Percentiles rank a stretch among this genome's conserved stretches.
phyloP scores from a whole-genome alignment of 2,113 vertebrate genomes.

The Puma concolor region DNA sequence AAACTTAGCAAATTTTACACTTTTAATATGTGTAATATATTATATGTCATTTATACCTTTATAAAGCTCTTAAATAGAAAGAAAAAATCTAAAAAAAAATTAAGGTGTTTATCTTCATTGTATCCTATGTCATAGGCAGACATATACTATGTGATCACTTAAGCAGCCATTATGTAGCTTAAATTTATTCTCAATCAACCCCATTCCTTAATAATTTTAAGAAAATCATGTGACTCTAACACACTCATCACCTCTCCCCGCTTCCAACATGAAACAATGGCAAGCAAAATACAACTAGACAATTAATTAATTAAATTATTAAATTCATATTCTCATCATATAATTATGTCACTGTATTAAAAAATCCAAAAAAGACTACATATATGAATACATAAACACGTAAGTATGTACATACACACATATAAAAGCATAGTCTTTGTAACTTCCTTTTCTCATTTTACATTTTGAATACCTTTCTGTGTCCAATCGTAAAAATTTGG shows the following conservation, averaged over 20 bases:
- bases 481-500: background rate
- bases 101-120: background rate
- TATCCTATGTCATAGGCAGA: background rate
- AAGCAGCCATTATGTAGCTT: background rate
- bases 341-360: background rate
- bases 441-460: background rate
- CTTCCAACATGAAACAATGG: background rate
- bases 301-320: background rate
- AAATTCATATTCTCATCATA: background rate
- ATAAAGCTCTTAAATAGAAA: background rate
- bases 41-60: background rate
- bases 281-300: background rate
- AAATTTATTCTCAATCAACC: background rate
- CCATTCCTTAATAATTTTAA: background rate
- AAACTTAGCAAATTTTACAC: background rate
- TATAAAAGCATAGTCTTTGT: background rate
- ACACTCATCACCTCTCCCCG: no score
- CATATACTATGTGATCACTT: background rate
- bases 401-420: background rate
- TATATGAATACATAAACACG: background rate
- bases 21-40: background rate
- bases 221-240: background rate
- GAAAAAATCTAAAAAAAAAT: background rate
- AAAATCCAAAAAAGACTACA: background rate
- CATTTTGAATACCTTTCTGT: background rate